Evolutionary conservation across 2,888 invertebrate species (phyloP).

Genomic region (Peribatodes rhomboidaria): DNA sequence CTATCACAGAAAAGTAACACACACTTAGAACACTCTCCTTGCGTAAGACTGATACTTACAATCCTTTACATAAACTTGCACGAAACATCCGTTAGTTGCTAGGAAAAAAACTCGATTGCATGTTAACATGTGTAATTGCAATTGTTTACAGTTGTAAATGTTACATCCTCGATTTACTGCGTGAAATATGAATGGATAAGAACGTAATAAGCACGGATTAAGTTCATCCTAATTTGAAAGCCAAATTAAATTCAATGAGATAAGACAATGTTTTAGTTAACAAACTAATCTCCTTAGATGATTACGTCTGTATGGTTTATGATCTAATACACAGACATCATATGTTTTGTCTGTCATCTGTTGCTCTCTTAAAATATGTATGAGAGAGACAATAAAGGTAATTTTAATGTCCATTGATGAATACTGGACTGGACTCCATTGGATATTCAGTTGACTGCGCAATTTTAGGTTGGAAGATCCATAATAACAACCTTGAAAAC

Average conservation of each 20-base stretch:
- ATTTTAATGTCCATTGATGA: no score
- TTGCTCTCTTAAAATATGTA: no score
- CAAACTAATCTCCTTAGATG: background rate
- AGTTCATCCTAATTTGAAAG: conserved; percentile 10
- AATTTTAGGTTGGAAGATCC: background rate
- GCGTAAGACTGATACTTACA: conserved; percentile 25
- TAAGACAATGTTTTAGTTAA: background rate
- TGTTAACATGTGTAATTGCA: conserved; percentile 24
- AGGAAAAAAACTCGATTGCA: conserved; percentile 28
- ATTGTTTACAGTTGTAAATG: conserved; percentile 23
- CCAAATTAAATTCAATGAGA: conserved; percentile 5
- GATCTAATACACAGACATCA: no score
- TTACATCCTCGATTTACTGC: conserved; percentile 27
- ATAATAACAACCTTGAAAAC: background rate
- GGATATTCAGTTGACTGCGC: background rate
- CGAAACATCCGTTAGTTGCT: conserved; percentile 21
- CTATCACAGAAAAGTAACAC: background rate
- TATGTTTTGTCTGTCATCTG: no score
- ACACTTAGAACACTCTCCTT: conserved; percentile 12
- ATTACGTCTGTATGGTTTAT: background rate
- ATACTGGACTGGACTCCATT: no score
- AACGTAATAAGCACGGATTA: conserved; percentile 18
- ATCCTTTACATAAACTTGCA: conserved; percentile 31
- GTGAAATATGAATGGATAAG: conserved; percentile 24
- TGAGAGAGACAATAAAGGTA: no score